These are phyloP conservation scores for Laticauda laticaudata DNA, from an alignment of 2,113 vertebrate genomes.

Conservation along the genomic window DNA sequence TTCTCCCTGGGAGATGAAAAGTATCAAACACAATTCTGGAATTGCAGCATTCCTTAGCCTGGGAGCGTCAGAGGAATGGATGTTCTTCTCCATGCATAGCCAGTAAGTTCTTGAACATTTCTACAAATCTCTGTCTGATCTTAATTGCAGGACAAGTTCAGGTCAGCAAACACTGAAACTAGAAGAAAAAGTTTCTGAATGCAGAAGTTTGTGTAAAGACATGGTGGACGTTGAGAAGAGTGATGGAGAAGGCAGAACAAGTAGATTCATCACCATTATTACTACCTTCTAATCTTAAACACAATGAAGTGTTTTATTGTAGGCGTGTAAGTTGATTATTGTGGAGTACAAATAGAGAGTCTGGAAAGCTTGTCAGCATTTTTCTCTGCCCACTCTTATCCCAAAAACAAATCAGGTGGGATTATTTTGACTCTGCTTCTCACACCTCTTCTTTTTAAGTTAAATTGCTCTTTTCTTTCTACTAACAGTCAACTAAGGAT, in stretches of 20 bases:
- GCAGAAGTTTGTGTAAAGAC: neutral
- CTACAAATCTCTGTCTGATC: neutral
- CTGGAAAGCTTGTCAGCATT: neutral
- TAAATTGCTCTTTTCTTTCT: neutral
- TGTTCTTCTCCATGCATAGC: neutral
- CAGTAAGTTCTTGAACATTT: neutral
- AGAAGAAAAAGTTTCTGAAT: no score
- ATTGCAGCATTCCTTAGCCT: neutral
- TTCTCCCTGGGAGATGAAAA: neutral
- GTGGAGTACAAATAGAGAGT: neutral
- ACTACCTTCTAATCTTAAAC: neutral
- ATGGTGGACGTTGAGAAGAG: neutral
- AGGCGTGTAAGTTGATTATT: neutral
- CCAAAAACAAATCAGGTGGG: neutral
- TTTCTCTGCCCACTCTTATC: neutral
- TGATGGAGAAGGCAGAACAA: neutral
- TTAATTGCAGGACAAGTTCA: neutral
- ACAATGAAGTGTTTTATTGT: neutral
- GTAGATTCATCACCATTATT: neutral
- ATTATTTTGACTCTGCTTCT: neutral
- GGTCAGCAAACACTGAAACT: neutral
- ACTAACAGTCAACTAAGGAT: neutral
- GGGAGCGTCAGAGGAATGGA: neutral
- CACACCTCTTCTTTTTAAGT: neutral
- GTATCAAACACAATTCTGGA: neutral